phyloP scores from a whole-genome alignment of 2,797 vertebrate species.

The Sebastes minor region DNA sequence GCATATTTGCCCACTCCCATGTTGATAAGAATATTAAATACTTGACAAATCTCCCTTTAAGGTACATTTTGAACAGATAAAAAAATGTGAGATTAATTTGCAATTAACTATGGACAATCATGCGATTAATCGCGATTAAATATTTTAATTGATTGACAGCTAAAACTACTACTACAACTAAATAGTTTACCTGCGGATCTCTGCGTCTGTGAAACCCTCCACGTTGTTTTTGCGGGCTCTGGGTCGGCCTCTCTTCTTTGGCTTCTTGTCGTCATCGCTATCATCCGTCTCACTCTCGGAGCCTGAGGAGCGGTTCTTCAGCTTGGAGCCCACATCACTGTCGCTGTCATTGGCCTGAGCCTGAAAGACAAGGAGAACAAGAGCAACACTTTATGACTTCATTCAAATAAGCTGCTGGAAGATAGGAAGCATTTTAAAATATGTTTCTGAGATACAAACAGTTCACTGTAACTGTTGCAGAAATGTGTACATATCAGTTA shows the following conservation, averaged over 20 bases:
- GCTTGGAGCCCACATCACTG: constrained; percentile 94
- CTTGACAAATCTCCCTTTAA: too few species aligned
- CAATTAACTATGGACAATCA: too few species aligned
- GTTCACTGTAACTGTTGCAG: background rate
- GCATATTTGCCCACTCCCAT: too few species aligned
- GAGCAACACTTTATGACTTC: background rate
- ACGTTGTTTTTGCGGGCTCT: constrained; percentile 96
- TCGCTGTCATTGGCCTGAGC: constrained; percentile 96
- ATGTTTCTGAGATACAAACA: background rate
- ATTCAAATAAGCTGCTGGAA: background rate
- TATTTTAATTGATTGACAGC: too few species aligned
- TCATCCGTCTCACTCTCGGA: constrained; percentile 97
- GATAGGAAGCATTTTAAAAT: background rate
- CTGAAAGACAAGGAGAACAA: constrained; percentile 66
- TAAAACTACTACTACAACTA: too few species aligned
- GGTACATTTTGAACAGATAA: too few species aligned
- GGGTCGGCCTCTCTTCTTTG: constrained; percentile 93
- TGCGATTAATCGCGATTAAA: too few species aligned
- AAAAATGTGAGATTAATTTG: too few species aligned
- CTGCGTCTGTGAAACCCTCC: constrained; percentile 95
- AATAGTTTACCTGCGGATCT: constrained; percentile 91
- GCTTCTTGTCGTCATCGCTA: constrained; percentile 95
- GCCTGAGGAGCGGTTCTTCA: constrained; percentile 92
- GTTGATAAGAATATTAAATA: too few species aligned
- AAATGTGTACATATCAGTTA: background rate